phyloP scores from a whole-genome alignment of 2,113 vertebrate species.

The Suricata suricatta region DNA sequence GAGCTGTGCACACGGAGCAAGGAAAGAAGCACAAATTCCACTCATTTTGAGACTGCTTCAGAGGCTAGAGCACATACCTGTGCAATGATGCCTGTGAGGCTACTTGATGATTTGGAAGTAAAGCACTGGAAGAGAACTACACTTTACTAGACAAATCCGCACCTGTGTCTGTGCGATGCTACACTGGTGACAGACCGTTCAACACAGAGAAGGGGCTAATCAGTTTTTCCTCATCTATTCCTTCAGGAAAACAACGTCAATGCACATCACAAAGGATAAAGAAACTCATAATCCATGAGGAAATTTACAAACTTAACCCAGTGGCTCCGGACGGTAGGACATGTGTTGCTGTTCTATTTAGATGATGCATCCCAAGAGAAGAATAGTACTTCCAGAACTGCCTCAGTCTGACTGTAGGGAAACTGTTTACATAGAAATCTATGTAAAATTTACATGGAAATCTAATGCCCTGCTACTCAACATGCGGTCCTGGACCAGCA shows the following conservation, averaged over 20 bases:
- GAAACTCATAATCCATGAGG: not conserved
- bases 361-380: not conserved
- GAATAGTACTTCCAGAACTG: not conserved
- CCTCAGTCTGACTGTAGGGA: not conserved
- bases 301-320: not conserved
- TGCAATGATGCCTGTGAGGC: not conserved
- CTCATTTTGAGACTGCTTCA: not conserved
- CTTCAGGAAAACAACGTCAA: not conserved
- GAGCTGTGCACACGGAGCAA: slow-evolving; percentile 85
- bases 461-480: not conserved
- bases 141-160: not conserved
- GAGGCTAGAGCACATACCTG: not conserved
- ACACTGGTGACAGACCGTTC: not conserved
- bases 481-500: not conserved
- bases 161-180: not conserved
- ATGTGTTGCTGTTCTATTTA: not conserved
- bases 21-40: not conserved
- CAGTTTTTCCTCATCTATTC: not conserved
- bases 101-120: not conserved
- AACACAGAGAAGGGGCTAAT: not conserved
- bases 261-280: not conserved
- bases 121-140: not conserved
- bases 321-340: not conserved
- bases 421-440: not conserved
- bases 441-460: no score